phyloP scores from a whole-genome alignment of 2,888 invertebrate species.

The Bedellia somnulentella region DNA sequence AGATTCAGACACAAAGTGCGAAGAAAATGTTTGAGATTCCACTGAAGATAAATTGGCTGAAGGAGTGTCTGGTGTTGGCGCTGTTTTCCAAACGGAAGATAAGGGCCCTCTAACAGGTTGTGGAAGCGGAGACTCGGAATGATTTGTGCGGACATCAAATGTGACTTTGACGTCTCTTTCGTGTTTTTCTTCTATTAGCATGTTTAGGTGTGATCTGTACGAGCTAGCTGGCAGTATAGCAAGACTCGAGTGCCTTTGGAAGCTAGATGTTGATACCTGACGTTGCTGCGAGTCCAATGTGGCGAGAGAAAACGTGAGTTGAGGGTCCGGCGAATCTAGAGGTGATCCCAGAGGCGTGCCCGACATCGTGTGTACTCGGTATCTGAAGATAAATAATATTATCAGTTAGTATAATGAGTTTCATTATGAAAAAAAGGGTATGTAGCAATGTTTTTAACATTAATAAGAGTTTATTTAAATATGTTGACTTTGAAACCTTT shows the following conservation, averaged over 20 bases:
- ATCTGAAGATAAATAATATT: constrained; percentile 56
- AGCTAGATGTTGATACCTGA: constrained; percentile 63
- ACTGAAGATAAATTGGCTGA: constrained; percentile 65
- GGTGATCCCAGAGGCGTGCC: constrained; percentile 81
- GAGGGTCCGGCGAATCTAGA: constrained; percentile 78
- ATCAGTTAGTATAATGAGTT: not conserved
- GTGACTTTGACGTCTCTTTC: constrained; percentile 52
- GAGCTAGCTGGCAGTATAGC: constrained; percentile 51
- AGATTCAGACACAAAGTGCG: constrained; percentile 61
- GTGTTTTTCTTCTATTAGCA: constrained; percentile 46
- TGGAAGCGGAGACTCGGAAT: constrained; percentile 30
- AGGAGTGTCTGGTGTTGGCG: constrained; percentile 68
- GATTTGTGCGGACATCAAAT: constrained; percentile 35
- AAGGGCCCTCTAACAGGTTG: constrained; percentile 44
- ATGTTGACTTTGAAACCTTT: not conserved
- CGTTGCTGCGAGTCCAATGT: constrained; percentile 63
- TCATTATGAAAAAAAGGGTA: not conserved
- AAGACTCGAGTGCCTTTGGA: constrained; percentile 47
- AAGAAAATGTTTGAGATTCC: constrained; percentile 65
- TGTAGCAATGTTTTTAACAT: too few species aligned
- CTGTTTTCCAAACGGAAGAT: constrained; percentile 46
- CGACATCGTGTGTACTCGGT: constrained; percentile 78
- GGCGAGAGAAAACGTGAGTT: constrained; percentile 65
- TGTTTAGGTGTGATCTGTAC: constrained; percentile 49
- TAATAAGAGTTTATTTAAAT: not conserved